These are phyloP conservation scores for Dimorphilus gyrociliatus DNA, from an alignment of 2,888 invertebrate species.

Conservation along the genomic window DNA sequence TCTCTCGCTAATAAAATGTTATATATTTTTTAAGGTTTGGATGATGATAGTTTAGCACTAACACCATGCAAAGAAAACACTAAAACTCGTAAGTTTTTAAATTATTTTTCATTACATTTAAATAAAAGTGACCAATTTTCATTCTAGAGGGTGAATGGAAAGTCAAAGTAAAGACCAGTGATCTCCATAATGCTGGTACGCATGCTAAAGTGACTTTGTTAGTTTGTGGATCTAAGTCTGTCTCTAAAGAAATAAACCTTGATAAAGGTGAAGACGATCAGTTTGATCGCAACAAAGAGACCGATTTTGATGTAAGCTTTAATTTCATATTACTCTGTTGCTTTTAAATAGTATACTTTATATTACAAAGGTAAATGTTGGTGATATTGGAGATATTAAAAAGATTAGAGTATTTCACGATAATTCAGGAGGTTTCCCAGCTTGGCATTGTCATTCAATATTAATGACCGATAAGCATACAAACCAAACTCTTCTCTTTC, in stretches of 20 bases:
- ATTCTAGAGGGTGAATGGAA: slow-evolving; percentile 19
- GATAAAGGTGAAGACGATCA: slow-evolving; percentile 10
- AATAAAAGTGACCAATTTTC: background rate
- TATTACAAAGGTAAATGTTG: slow-evolving; percentile 16
- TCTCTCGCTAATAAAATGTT: no score
- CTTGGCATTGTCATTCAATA: slow-evolving; percentile 18
- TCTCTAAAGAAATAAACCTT: slow-evolving; percentile 16
- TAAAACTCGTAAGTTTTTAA: background rate
- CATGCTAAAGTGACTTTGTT: slow-evolving; percentile 21
- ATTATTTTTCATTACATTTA: background rate
- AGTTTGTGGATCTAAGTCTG: slow-evolving; percentile 20
- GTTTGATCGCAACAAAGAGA: slow-evolving; percentile 14
- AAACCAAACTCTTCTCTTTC: slow-evolving; percentile 17
- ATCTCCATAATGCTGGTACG: slow-evolving; percentile 19
- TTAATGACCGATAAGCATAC: slow-evolving; percentile 17
- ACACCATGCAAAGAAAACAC: background rate
- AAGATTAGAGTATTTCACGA: slow-evolving; percentile 21
- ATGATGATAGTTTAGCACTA: no score
- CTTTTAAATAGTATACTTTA: slow-evolving; percentile 1
- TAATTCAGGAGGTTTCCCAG: slow-evolving; percentile 15
- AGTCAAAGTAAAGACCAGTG: slow-evolving; percentile 22
- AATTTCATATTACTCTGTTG: background rate
- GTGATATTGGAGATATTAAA: slow-evolving; percentile 24
- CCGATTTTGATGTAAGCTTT: slow-evolving; percentile 14
- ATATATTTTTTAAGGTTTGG: no score